These are phyloP conservation scores for Antechinus stuartii DNA, from an alignment of 2,113 vertebrate species.

Conservation along the genomic window DNA sequence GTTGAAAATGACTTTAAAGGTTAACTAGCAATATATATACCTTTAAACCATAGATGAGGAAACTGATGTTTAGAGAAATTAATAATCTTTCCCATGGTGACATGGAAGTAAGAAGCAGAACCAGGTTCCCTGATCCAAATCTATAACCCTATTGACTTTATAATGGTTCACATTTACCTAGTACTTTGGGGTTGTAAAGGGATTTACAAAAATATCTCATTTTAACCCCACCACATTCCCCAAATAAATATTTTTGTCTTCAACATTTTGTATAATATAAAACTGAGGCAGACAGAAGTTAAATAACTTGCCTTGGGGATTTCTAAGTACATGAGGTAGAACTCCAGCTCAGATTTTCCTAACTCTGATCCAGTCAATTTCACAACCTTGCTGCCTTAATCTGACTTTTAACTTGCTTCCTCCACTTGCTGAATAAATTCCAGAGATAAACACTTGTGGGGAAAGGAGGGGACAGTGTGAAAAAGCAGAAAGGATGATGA, in stretches of 20 bases:
- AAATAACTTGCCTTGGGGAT: background rate
- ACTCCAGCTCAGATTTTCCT: background rate
- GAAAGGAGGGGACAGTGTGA: background rate
- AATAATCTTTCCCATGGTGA: background rate
- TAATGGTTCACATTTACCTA: background rate
- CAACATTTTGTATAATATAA: background rate
- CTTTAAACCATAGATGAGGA: background rate
- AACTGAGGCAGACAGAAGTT: background rate
- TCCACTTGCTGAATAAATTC: background rate
- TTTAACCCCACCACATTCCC: background rate
- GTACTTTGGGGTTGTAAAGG: background rate
- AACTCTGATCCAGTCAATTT: background rate
- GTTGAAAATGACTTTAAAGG: background rate
- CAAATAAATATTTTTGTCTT: background rate
- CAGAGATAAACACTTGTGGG: background rate
- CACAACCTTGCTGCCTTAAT: background rate
- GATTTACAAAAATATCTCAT: background rate
- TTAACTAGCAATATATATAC: background rate
- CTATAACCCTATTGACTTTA: background rate
- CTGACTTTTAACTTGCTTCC: background rate
- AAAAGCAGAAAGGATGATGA: background rate
- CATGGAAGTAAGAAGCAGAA: background rate
- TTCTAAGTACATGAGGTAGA: background rate
- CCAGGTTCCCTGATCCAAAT: background rate
- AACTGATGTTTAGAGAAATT: background rate